These are phyloP conservation scores for Melanitta fusca DNA, from an alignment of 2,797 vertebrate species.

Conservation along the genomic window DNA sequence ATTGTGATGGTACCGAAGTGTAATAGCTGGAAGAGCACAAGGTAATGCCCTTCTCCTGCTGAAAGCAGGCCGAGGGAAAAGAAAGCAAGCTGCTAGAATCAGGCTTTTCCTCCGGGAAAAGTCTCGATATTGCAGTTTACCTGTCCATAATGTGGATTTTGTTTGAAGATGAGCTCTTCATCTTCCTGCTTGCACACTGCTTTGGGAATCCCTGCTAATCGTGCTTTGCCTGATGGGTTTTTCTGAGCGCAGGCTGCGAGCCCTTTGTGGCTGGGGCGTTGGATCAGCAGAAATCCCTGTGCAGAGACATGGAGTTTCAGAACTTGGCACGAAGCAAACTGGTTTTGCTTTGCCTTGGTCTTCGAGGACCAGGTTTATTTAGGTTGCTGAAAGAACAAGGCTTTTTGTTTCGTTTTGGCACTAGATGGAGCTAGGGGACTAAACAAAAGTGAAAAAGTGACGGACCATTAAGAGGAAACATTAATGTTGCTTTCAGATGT, in stretches of 20 bases:
- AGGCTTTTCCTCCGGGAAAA: background rate
- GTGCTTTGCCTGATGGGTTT: rapidly evolving
- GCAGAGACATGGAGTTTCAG: background rate
- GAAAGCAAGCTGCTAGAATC: background rate
- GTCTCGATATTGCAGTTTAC: background rate
- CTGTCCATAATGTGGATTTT: background rate
- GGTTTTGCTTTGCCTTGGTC: rapidly evolving
- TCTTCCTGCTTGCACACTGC: background rate
- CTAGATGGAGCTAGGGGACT: slow-evolving; percentile 66
- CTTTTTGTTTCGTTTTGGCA: background rate
- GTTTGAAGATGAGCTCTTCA: background rate
- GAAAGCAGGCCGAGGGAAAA: background rate
- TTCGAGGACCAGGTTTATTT: background rate
- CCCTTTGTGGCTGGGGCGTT: rapidly evolving
- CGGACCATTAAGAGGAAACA: rapidly evolving
- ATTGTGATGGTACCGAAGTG: background rate
- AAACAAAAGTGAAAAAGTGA: background rate
- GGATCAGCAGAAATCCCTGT: background rate
- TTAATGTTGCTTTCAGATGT: background rate
- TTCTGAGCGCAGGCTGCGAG: background rate
- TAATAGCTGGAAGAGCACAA: background rate
- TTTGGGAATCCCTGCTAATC: background rate
- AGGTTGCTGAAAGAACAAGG: background rate
- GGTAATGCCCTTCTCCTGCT: background rate
- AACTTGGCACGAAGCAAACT: background rate